Evolutionary conservation across 2,113 vertebrate genomes (phyloP), one percentile per base, ranked within the genome.

Genomic region (Benitochromis conjunctus): DNA sequence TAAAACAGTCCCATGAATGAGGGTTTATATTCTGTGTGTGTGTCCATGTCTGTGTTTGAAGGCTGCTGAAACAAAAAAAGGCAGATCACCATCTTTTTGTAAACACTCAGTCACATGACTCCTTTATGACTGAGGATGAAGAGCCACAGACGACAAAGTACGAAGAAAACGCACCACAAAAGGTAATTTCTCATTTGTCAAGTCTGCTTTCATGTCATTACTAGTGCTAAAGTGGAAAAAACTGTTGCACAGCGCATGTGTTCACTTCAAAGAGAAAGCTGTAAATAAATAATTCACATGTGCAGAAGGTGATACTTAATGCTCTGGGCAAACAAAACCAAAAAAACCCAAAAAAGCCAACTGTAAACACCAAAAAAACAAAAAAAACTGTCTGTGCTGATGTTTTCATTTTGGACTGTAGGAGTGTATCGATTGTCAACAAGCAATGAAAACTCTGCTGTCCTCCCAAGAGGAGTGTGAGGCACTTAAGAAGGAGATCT

Each of bases 51-150:
- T 83, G 21, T 24, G 31, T 31, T 88, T 97, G 95, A 94, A 96
- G 96, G 93, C 82, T 92, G 5, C 88, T 94, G 64, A 93, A 96
- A 81, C 95, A 96, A 89, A 94, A 93, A 64, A 54, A 92, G 26
- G 92, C 94, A 29, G 95, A 96, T 31, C 90, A 95, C n/a, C 85
- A 90, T 86, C 91, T 90, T 38, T 92, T 95, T 92, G 88, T 96
- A 41, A 89, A 46, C 36, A 56, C 76, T 9, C 91, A 90, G 2
- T 91, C 92, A 0, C 96, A 97, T 81, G 88, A 81, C 0, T 89
- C 86, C 0, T 58, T 14, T 16, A 19, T 7, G 58, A 21, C 34
- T 29, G 16, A 24, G 2, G 12, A 41, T 13, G 48, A 77, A 54
- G 41, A 64, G 21, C 8, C 9, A 26, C 66, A 84, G 57, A 58